These are phyloP conservation scores for Tragelaphus buxtoni DNA, from an alignment of 2,113 vertebrate species.

Conservation along the genomic window DNA sequence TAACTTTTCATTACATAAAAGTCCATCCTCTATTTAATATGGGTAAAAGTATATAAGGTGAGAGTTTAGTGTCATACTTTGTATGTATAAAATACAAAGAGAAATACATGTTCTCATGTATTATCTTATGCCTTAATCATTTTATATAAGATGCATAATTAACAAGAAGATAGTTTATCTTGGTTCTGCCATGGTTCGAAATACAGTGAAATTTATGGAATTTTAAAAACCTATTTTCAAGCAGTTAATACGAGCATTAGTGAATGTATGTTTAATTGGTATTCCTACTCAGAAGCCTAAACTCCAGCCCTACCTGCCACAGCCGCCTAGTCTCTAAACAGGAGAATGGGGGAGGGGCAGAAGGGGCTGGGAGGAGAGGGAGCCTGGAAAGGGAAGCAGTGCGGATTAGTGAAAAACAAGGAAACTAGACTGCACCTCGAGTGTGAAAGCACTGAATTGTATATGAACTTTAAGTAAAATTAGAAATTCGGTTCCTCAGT, in stretches of 20 bases:
- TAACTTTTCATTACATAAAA: not conserved
- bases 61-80: not conserved
- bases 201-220: not conserved
- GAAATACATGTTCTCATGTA: not conserved
- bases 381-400: not conserved
- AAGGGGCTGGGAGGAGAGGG: rapidly evolving
- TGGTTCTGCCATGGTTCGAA: not conserved
- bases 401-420: not conserved
- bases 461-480: not conserved
- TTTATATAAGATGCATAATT: not conserved
- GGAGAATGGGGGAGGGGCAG: too few species aligned
- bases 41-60: not conserved
- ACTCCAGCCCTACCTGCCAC: not conserved
- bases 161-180: not conserved
- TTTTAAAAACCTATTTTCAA: not conserved
- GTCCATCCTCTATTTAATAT: not conserved
- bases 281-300: not conserved
- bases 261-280: not conserved
- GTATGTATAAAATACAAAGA: not conserved
- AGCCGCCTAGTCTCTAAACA: not conserved
- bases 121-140: not conserved
- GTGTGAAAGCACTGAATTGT: not conserved
- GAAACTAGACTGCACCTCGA: not conserved
- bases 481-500: not conserved
- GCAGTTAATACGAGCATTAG: not conserved